Percentiles rank a stretch among this genome's conserved stretches.
Evolutionary conservation across 2,797 vertebrate species (phyloP).

Genomic region (Tamandua tetradactyla): DNA sequence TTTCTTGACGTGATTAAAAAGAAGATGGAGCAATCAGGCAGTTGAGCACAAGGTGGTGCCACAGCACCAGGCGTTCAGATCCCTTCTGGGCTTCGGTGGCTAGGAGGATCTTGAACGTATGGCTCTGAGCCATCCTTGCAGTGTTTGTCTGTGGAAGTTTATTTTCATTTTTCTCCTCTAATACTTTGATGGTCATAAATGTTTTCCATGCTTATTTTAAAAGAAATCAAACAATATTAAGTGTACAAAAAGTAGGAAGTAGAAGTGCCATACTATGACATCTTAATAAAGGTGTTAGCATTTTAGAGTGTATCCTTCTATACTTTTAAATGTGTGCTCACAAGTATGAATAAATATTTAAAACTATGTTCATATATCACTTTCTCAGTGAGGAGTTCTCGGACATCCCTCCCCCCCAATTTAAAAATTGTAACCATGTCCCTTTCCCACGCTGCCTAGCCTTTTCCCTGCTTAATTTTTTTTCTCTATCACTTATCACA

Average conservation of each 20-base stretch:
- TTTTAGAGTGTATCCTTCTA: not conserved
- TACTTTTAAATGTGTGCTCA: not conserved
- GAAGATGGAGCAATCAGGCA: not conserved
- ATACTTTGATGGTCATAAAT: not conserved
- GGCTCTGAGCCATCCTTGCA: not conserved
- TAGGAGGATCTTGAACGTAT: not conserved
- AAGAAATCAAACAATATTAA: not conserved
- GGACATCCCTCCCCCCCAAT: fast-evolving
- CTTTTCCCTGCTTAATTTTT: not conserved
- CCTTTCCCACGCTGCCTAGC: not conserved
- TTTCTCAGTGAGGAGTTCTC: not conserved
- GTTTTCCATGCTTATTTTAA: not conserved
- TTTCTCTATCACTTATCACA: not conserved
- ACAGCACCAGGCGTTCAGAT: not conserved
- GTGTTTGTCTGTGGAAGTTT: not conserved
- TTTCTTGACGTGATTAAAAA: not conserved
- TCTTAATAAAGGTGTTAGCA: not conserved
- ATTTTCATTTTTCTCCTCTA: not conserved
- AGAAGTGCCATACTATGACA: not conserved
- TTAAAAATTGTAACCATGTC: not conserved
- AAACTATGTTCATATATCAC: not conserved
- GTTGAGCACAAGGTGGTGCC: constrained; percentile 65
- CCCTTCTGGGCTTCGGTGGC: too few relatives aligned
- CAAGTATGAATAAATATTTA: not conserved
- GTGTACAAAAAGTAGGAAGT: not conserved